phyloP scores from a whole-genome alignment of 1,140 invertebrate genomes.

The Chionoecetes opilio region DNA sequence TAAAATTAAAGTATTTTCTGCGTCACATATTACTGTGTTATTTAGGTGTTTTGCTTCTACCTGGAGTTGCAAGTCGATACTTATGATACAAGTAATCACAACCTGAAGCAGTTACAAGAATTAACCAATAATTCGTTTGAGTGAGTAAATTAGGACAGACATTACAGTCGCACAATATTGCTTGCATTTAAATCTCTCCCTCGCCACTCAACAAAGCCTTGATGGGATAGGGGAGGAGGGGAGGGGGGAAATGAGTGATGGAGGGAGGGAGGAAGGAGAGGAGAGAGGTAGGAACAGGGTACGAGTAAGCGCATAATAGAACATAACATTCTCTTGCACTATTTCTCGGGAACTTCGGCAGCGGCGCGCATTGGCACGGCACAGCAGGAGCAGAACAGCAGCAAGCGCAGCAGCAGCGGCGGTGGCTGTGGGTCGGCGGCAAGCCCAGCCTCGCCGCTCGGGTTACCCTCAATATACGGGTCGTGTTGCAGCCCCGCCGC shows the following conservation, averaged over 20 bases:
- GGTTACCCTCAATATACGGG: conserved; percentile 72
- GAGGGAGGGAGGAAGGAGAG: conserved; percentile 17
- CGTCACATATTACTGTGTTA: neutral
- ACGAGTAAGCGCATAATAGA: neutral
- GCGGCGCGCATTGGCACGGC: neutral
- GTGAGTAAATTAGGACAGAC: conserved; percentile 15
- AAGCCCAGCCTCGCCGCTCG: conserved; percentile 36
- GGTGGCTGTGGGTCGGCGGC: neutral
- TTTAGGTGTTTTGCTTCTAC: conserved; percentile 9
- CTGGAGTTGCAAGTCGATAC: neutral
- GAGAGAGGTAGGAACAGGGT: neutral
- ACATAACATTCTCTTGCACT: neutral
- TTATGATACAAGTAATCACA: conserved; percentile 9
- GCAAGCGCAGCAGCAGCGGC: neutral
- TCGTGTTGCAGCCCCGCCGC: conserved; percentile 58
- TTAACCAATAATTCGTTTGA: conserved; percentile 8
- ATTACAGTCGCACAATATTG: neutral
- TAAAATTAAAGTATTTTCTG: conserved; percentile 20
- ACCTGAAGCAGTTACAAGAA: neutral
- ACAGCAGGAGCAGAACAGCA: neutral
- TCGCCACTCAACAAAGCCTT: neutral
- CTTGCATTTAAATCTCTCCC: neutral
- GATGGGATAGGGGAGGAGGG: neutral
- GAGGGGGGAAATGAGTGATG: neutral
- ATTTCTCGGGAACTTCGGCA: neutral